Evolutionary conservation across 2,797 vertebrate species (phyloP).

Genomic region (Gadopsis bispinosus): DNA sequence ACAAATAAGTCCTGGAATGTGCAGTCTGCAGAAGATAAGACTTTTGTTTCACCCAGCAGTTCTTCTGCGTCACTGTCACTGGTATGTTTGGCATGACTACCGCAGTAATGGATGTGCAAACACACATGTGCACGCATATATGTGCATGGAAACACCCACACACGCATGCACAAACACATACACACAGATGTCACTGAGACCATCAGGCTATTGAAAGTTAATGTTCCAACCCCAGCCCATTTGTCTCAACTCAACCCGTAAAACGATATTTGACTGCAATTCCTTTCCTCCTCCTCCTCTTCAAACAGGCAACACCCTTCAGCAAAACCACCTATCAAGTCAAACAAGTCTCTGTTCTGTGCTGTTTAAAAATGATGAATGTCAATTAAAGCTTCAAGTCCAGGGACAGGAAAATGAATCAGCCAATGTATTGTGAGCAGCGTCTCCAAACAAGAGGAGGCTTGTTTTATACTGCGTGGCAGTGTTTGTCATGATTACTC

Average conservation of each 20-base stretch:
- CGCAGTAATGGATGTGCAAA: not conserved
- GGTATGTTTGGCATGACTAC: slow-evolving; percentile 53
- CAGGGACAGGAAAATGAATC: slow-evolving; percentile 12
- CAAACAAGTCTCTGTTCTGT: slow-evolving; percentile 52
- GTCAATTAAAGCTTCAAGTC: slow-evolving; percentile 8
- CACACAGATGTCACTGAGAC: not conserved
- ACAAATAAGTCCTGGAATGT: slow-evolving; percentile 53
- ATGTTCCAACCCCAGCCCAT: slow-evolving; percentile 12
- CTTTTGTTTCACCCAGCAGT: not conserved
- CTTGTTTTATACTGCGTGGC: slow-evolving; percentile 12
- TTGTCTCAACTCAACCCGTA: not conserved
- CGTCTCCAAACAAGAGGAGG: slow-evolving; percentile 2
- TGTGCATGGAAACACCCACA: not conserved
- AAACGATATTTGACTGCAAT: not conserved
- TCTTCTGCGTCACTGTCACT: slow-evolving; percentile 14
- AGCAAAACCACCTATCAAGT: slow-evolving; percentile 58
- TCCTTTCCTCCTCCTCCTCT: slow-evolving; percentile 6
- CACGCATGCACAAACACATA: not conserved
- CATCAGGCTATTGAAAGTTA: not conserved
- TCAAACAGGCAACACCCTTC: slow-evolving; percentile 65
- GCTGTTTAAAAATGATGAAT: slow-evolving; percentile 16
- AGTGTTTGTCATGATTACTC: not conserved
- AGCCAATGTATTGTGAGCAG: not conserved
- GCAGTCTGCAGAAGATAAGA: slow-evolving; percentile 28
- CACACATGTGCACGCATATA: not conserved